These are phyloP conservation scores for Calliopsis andreniformis DNA, from an alignment of 1,140 invertebrate genomes.

Conservation along the genomic window DNA sequence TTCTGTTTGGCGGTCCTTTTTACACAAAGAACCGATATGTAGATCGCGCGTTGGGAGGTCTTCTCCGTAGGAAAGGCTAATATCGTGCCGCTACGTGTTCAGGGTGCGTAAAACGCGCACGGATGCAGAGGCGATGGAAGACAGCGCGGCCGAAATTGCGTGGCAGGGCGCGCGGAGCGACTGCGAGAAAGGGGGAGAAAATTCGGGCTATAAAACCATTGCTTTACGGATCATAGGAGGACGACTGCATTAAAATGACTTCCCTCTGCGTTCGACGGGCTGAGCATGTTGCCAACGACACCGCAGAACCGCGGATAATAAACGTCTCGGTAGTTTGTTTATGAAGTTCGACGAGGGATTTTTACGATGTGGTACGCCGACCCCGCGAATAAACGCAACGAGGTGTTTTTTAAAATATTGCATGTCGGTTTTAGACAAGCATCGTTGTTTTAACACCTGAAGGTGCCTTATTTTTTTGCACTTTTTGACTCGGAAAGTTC, in stretches of 20 bases:
- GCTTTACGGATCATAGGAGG: conserved; percentile 60
- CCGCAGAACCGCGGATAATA: conserved; percentile 15
- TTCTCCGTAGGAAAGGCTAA: conserved; percentile 77
- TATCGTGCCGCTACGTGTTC: conserved; percentile 74
- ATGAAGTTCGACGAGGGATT: conserved; percentile 11
- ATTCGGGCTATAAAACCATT: conserved; percentile 65
- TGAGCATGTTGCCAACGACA: conserved; percentile 23
- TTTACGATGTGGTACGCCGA: conserved; percentile 23
- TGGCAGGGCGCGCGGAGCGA: conserved; percentile 2
- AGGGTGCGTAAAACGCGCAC: conserved; percentile 60
- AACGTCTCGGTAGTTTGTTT: conserved; percentile 9
- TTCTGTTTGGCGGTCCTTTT: conserved; percentile 79
- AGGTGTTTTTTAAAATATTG: background rate
- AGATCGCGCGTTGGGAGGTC: conserved; percentile 66
- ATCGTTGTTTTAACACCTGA: too few relatives aligned
- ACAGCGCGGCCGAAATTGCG: conserved; percentile 14
- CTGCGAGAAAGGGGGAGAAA: conserved; percentile 35
- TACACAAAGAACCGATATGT: conserved; percentile 79
- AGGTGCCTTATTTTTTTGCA: background rate
- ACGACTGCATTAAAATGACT: conserved; percentile 62
- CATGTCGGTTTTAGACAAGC: background rate
- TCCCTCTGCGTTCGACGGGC: background rate
- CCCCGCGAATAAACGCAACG: background rate
- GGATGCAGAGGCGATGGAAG: conserved; percentile 10
- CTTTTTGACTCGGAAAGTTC: background rate